Evolutionary conservation across 1,140 invertebrate genomes (phyloP), one percentile per base, ranked within the genome.

Genomic region (Trichonephila clavata): DNA sequence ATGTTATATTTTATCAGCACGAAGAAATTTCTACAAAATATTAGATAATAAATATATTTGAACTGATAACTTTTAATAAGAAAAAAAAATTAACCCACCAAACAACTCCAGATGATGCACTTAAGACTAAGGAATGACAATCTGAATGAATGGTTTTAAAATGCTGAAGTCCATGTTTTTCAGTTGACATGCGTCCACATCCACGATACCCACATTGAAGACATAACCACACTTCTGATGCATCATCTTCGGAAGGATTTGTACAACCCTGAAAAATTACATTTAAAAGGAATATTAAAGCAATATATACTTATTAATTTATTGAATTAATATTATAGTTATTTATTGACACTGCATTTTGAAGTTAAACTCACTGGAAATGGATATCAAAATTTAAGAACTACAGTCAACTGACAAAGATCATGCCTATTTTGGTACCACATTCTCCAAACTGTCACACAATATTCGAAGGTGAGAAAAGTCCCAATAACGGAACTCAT

Each of bases 131-230:
- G 7, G 86, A 77, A 89, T 94, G 93, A 60, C 93, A 94, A 59
- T 94, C 93, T 10, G 93, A 94, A 21, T 94, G 93, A 39, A 90
- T 50, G 8, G 93, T 94, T 90, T 65, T 83, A 68, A 84, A 94
- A 68, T 94, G 93, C 21, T 94, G 93, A 21, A 94, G 57, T 8
- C 39, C 93, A 90, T 94, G 93, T 43, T 90, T 81, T 2, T 81
- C 8, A 0, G 24, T 16, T 16, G 93, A 89, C 16, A 32, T 39
- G 8, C 93, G 71, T 32, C 93, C 93, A 84, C 93, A 94, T 7
- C 93, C 93, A 0, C 61, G 43, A 68, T 89, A 83, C 16, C 93
- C 93, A 84, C 93, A 94, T 39, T 94, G 93, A 14, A 94, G 61
- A 71, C 93, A 94, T 24, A 94, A 59, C 93, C 93, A 94, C n/a